A percentile compares a stretch with the other conserved stretches of the same genome.
These are phyloP conservation scores for Onychostoma macrolepis DNA, from an alignment of 2,113 vertebrate species.

Conservation along the genomic window DNA sequence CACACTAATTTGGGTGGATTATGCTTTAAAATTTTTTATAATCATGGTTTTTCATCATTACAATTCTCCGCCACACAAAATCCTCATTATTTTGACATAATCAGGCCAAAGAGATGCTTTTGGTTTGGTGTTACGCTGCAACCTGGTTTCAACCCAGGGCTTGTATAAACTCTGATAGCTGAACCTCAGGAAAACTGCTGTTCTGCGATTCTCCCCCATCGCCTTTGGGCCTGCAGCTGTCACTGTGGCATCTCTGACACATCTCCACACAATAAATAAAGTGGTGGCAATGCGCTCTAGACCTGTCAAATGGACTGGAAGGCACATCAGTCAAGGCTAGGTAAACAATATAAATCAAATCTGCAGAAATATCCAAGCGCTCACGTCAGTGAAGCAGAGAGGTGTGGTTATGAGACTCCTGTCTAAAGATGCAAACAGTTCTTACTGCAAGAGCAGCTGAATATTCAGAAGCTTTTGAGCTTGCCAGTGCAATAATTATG, in stretches of 20 bases:
- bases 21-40: background rate
- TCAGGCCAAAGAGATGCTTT: background rate
- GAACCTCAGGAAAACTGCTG: slow-evolving; percentile 1
- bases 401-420: slow-evolving; percentile 10
- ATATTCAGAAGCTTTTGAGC: slow-evolving; percentile 2
- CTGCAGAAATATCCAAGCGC: background rate
- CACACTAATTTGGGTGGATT: background rate
- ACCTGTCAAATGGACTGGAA: slow-evolving; percentile 43
- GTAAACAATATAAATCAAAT: slow-evolving; percentile 54
- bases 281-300: slow-evolving; percentile 21
- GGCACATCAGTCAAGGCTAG: slow-evolving; percentile 48
- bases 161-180: background rate
- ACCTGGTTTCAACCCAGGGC: background rate
- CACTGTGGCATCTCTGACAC: slow-evolving; percentile 37
- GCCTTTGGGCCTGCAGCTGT: slow-evolving; percentile 28
- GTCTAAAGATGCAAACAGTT: background rate
- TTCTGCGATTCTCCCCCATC: background rate
- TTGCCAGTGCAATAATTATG: background rate
- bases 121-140: background rate
- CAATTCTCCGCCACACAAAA: background rate
- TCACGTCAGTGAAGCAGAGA: background rate
- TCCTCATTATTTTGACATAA: slow-evolving; percentile 16
- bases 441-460: background rate
- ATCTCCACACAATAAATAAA: slow-evolving; percentile 51
- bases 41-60: background rate